Conservation (phyloP, 2,113 vertebrate species). For the Diadophis punctatus region DNA sequence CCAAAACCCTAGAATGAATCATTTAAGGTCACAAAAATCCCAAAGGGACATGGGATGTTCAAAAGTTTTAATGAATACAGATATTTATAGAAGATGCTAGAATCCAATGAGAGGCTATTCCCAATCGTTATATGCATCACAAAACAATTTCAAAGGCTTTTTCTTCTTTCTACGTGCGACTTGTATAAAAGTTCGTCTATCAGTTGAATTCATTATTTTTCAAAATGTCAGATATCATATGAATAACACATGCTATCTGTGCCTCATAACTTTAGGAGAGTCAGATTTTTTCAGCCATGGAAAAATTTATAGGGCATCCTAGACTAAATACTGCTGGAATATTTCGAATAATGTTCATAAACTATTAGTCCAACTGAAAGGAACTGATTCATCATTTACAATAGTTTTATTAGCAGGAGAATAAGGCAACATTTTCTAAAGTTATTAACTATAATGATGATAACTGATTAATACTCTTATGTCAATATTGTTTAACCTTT, state of each 20-base stretch:
- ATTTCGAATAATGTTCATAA: background rate
- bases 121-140: background rate
- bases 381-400: background rate
- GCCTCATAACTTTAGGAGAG: background rate
- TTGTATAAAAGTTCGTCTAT: background rate
- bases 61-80: background rate
- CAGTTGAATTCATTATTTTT: background rate
- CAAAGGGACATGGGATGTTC: background rate
- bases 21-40: background rate
- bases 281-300: background rate
- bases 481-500: background rate
- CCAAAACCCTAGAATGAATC: conserved; percentile 80
- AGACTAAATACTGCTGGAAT: background rate
- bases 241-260: background rate
- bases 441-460: background rate
- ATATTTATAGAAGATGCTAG: background rate
- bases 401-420: background rate
- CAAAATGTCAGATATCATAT: background rate
- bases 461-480: background rate
- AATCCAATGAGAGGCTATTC: background rate
- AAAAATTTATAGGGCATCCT: background rate
- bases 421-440: background rate
- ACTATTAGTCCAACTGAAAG: background rate
- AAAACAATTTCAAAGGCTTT: background rate
- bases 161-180: background rate